Conservation (phyloP, 2,888 invertebrate genomes). For the Ganaspis brasiliensis region DNA sequence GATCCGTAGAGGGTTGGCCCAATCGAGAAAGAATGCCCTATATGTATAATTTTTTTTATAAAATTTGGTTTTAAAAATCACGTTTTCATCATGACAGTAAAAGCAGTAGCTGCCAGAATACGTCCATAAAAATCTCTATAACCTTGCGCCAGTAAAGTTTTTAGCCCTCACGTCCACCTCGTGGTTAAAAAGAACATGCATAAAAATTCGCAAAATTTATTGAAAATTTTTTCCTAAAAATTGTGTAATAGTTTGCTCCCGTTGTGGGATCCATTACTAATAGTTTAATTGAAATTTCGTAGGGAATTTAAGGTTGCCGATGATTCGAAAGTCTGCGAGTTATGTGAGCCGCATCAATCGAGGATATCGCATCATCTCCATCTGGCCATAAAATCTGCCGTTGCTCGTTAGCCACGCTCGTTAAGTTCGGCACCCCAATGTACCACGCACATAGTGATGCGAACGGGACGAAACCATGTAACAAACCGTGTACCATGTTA, state of each 20-base stretch:
- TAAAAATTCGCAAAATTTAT: conserved; percentile 24
- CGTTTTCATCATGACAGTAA: too few species aligned
- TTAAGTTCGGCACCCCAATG: conserved; percentile 73
- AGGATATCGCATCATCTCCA: conserved; percentile 77
- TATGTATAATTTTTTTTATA: too few species aligned
- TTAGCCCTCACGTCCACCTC: conserved; percentile 29
- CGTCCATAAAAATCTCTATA: conserved; percentile 66
- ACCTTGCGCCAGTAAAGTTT: conserved; percentile 58
- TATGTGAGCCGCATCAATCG: conserved; percentile 72
- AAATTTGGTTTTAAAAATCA: too few species aligned
- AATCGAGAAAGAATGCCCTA: too few species aligned
- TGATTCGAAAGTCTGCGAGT: conserved; percentile 32
- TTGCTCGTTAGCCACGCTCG: conserved; percentile 78
- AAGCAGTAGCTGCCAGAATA: conserved; percentile 55
- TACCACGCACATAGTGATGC: conserved; percentile 55
- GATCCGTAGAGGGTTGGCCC: too few species aligned
- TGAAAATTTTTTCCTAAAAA: too few species aligned
- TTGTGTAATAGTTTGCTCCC: too few species aligned
- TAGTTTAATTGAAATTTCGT: background rate
- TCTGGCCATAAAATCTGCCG: conserved; percentile 78
- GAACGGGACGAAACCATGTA: conserved; percentile 44
- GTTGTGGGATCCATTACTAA: too few species aligned
- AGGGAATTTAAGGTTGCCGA: background rate
- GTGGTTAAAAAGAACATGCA: conserved; percentile 20
- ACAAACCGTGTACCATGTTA: conserved; percentile 60